Evolutionary conservation across 2,113 vertebrate genomes (phyloP), one percentile per base, ranked within the genome.

Genomic region (Labeo rohita): DNA sequence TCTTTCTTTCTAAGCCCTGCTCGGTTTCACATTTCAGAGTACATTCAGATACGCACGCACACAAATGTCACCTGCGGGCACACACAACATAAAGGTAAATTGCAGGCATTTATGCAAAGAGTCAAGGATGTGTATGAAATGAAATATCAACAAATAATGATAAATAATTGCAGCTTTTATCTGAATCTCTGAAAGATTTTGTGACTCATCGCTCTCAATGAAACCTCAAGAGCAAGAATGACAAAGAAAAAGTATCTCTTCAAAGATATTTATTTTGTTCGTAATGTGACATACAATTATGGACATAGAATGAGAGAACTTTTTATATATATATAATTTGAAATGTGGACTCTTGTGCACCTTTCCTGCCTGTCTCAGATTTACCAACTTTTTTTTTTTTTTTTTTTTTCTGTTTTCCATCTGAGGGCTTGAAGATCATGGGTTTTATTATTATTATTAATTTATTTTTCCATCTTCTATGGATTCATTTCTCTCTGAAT

Each of bases 131-230:
- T 68, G 45, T 36, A 36, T 52, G 45, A 68, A 82, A 65, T 49
- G 1, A 49, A 80, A n/a, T 52, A 39, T 68, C 45, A 50, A 18
- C 47, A 80, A 80, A 80, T 80, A 63, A 80, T 80, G 28, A 36
- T 9, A 66, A 66, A 81, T 82, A 82, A 82, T 82, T 68, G 80
- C 28, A 70, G n/a, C 21, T 80, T 80, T 80, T 63, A 43, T 23
- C 21, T 12, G 36, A 61, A 59, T 66, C n/a, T 66, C 13, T 47
- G 9, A 66, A 82, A 82, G 15, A 54, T 77, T 56, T 52, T 34
- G n/a, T 23, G 23, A 47, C 45, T 52, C 15, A 52, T 68, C 9
- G 28, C 16, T 21, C 4, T 34, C 23, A 82, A 68, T 82, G 47
- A 50, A 70, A 4, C 23, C 80, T 9, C 8, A 28, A 16, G 15